phyloP scores from a whole-genome alignment of 2,888 invertebrate genomes.

The Amphipoea oculea region DNA sequence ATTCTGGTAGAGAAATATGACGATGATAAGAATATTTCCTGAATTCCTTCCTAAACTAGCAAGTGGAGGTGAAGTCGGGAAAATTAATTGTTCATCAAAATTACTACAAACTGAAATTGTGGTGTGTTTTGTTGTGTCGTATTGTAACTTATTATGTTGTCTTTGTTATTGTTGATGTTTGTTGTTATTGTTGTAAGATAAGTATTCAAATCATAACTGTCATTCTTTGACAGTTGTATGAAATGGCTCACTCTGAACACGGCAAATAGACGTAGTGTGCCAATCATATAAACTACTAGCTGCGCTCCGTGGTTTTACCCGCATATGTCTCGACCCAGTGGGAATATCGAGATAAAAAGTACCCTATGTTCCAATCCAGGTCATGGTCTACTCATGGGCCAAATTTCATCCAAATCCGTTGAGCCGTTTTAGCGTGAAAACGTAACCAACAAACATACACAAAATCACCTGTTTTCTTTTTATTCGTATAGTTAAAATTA shows the following conservation, averaged over 20 bases:
- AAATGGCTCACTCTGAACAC: background rate
- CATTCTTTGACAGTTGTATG: background rate
- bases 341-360: background rate
- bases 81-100: background rate
- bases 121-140: background rate
- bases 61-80: background rate
- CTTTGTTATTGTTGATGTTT: too few species aligned
- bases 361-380: background rate
- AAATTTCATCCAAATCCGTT: conserved; percentile 1
- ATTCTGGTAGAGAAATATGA: background rate
- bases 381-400: background rate
- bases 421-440: background rate
- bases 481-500: too few species aligned
- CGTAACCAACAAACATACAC: background rate
- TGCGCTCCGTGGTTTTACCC: background rate
- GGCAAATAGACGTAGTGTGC: background rate
- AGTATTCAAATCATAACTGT: background rate
- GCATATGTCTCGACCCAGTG: background rate
- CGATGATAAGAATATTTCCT: background rate
- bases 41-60: background rate
- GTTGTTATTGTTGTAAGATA: too few species aligned
- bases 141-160: background rate
- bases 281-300: background rate
- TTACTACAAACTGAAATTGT: background rate
- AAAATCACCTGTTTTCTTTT: background rate